Evolutionary conservation across 2,113 vertebrate genomes (phyloP), one percentile per base, ranked within the genome.

Genomic region (Dipodomys ordii): DNA sequence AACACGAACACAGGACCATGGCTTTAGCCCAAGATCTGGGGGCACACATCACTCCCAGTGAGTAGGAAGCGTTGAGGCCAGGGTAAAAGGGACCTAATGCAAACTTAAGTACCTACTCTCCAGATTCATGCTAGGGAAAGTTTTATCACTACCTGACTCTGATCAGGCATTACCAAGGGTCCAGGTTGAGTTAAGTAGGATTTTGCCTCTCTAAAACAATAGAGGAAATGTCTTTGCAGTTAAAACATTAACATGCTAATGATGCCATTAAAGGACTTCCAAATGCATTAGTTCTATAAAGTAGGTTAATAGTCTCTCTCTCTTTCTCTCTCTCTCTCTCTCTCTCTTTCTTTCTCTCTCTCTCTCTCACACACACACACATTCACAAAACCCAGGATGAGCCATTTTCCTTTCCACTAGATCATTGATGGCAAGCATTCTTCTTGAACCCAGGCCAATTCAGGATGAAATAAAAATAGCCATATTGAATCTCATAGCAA

Each of bases 161-260:
- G 83, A 74, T 0, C 44, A 60, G 32, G 53, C 82, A 20, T 84
- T 94, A 90, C 90, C 74, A 83, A 69, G 53, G 0, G 4, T 62
- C 32, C 83, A 74, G 94, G 84, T 68, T 71, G 22, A 80, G 62
- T 64, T 71, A 77, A 78, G 64, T 62, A 81, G 81, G 44, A 25
- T 53, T 88, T 88, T 68, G 19, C 30, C 49, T 85, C 67, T 83
- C 88, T 74, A 81, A 92, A 83, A 28, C 67, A 92, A 95, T 15
- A 80, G 27, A 60, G 79, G 32, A 94, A 77, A 68, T 30, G 11
- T 71, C 86, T 86, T 93, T 73, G 39, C 82, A 83, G 91, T 90
- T 92, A 69, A 28, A 86, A 83, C 57, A 91, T 83, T 92, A 90
- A 64, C 86, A 73, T 53, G 60, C 71, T 94, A 96, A 83, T 87